Evolutionary conservation across 1,140 invertebrate species (phyloP), one percentile per base, ranked within the genome.

Genomic region (Drosophila persimilis): DNA sequence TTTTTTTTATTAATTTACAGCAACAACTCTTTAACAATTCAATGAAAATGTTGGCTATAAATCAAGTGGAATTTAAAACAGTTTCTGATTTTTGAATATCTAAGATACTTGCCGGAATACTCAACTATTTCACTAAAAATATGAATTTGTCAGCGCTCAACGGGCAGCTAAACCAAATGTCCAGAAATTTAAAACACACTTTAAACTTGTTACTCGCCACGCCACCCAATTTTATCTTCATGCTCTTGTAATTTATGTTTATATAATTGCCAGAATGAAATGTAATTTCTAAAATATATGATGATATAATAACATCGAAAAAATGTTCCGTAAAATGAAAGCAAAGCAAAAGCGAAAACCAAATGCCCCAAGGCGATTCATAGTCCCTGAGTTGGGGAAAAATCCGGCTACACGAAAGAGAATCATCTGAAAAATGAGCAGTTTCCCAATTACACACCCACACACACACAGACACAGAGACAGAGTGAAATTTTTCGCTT

Each of bases 351-450:
- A 41, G 62, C 20, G 35, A 55, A 50, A 56, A 48, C 26, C 44
- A 71, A 79, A 7, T 52, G 50, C 51, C 61, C 47, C n/a, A 47
- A 50, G 61, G 53, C 45, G 58, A 35, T 51, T 31, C 26, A 69
- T 69, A 41, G 66, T 57, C 26, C 6, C 20, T 15, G n/a, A 29
- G 62, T 8, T n/a, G 55, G 5, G n/a, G 17, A 46, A 50, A 15
- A 56, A 35, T 50, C 48, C 17, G 35, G 35, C 35, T 39, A 8
- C 35, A 11, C 35, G 39, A 26, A 17, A 22, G 26, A 51, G 47
- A 73, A 45, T 67, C 43, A 45, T 53, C 56, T 76, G 71, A 60
- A 77, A 83, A 79, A 75, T 75, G 58, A 48, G 64, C 45, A 47
- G 59, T 71, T 70, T 45, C 8, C 8, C 8, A 31, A 31, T 3